These are phyloP conservation scores for Lonchura striata DNA, from an alignment of 2,113 vertebrate species.

Conservation along the genomic window DNA sequence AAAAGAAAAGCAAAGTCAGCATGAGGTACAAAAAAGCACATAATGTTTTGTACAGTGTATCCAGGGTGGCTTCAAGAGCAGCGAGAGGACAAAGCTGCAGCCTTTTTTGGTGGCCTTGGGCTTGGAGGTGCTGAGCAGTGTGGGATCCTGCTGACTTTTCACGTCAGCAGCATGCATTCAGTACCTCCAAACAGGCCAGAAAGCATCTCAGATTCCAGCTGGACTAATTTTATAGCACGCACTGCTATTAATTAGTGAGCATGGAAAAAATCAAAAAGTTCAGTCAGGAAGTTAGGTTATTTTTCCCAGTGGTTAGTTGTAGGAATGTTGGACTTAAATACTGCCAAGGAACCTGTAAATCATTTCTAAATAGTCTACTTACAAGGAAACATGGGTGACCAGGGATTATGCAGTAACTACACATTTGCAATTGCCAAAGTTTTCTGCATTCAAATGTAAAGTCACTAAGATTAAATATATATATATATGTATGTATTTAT, in stretches of 20 bases:
- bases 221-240: background rate
- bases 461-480: background rate
- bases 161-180: background rate
- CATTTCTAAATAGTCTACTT: constrained; percentile 22
- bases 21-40: background rate
- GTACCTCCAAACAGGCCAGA: background rate
- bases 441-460: background rate
- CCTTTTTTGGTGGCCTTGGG: background rate
- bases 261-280: background rate
- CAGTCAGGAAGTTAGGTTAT: background rate
- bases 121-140: background rate
- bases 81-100: background rate
- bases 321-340: background rate
- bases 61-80: background rate
- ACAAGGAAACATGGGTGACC: background rate
- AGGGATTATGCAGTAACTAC: background rate
- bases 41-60: background rate
- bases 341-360: constrained; percentile 35
- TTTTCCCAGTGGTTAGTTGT: background rate
- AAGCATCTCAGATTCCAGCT: background rate
- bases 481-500: background rate
- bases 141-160: background rate
- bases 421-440: background rate
- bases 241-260: background rate
- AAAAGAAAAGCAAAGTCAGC: background rate